phyloP scores from a whole-genome alignment of 1,140 invertebrate genomes.

The Cydia pomonella region DNA sequence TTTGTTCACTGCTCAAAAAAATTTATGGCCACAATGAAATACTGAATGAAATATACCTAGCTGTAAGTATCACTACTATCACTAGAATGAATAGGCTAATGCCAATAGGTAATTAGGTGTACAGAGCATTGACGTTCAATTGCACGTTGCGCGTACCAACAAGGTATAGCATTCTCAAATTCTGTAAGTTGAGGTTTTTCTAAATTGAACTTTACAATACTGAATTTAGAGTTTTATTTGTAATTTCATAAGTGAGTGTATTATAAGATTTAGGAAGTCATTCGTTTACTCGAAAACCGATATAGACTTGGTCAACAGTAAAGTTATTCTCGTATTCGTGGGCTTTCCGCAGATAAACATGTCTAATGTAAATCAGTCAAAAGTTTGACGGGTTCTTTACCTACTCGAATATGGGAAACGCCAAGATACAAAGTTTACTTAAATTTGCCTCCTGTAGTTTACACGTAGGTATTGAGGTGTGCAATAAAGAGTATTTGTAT shows the following conservation, averaged over 20 bases:
- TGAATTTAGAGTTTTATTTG: background rate
- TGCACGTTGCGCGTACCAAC: background rate
- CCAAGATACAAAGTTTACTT: background rate
- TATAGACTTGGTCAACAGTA: conserved; percentile 9
- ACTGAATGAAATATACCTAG: no score
- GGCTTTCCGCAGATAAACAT: conserved; percentile 8
- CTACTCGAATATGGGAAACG: background rate
- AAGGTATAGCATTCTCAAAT: background rate
- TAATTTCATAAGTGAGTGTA: background rate
- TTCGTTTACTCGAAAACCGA: background rate
- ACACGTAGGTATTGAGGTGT: background rate
- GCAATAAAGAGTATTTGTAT: no score
- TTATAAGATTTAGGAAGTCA: background rate
- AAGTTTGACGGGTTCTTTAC: background rate
- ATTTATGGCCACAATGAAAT: no score
- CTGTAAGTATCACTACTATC: no score
- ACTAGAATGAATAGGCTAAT: background rate
- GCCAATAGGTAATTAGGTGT: background rate
- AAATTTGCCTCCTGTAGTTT: no score
- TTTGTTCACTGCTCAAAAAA: no score
- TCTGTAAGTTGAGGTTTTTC: background rate
- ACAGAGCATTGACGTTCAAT: background rate
- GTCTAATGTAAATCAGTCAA: background rate
- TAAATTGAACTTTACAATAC: background rate
- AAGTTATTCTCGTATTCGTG: background rate